A percentile compares a stretch with the other conserved stretches of the same genome.
phyloP scores from a whole-genome alignment of 2,888 invertebrate species.

The Agrochola litura region DNA sequence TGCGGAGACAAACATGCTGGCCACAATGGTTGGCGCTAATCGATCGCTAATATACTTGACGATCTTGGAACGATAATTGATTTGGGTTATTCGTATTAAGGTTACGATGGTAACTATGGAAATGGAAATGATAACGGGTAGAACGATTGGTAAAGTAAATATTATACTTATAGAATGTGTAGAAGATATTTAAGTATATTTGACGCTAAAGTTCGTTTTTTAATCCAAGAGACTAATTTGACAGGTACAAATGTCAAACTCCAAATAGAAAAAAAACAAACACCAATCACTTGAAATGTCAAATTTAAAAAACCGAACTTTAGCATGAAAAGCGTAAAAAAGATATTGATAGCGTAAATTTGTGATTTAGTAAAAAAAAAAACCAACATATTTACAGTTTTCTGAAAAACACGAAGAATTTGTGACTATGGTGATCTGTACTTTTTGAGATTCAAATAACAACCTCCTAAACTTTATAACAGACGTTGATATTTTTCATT shows the following conservation, averaged over 20 bases:
- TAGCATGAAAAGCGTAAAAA: no score
- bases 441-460: neutral
- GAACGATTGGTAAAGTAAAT: neutral
- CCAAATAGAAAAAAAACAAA: no score
- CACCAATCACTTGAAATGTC: no score
- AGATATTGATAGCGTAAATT: no score
- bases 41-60: constrained; percentile 59
- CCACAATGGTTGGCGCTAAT: constrained; percentile 60
- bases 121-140: neutral
- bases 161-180: neutral
- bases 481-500: neutral
- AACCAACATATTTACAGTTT: neutral
- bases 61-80: constrained; percentile 48
- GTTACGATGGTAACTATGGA: neutral
- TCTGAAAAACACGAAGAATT: neutral
- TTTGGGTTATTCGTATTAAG: constrained; percentile 31
- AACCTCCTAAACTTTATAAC: neutral
- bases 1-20: constrained; percentile 55
- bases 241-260: no score
- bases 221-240: no score
- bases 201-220: neutral
- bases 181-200: no score
- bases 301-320: no score
- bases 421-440: neutral
- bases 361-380: no score